These are phyloP conservation scores for Lophius americanus DNA, from an alignment of 2,797 vertebrate species.

Conservation along the genomic window DNA sequence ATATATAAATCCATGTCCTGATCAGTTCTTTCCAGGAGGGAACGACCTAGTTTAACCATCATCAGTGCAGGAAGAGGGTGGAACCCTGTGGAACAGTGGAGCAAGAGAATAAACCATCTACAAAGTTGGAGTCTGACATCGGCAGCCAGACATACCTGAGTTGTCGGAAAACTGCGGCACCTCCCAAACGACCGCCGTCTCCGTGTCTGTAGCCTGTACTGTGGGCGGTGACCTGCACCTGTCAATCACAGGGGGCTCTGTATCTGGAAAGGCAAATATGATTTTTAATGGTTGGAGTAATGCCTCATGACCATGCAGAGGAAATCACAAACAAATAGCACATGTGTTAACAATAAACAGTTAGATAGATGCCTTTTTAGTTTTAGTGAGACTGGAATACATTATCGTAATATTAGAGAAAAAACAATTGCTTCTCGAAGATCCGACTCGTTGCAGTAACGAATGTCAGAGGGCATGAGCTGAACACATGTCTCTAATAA, in stretches of 20 bases:
- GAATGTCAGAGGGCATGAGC: constrained; percentile 60
- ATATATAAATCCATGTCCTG: constrained; percentile 22
- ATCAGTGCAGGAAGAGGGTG: constrained; percentile 49
- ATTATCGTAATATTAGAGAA: background rate
- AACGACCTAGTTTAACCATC: constrained; percentile 68
- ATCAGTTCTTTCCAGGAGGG: constrained; percentile 68
- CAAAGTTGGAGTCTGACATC: constrained; percentile 37
- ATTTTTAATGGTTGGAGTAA: background rate
- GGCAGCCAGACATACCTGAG: constrained; percentile 85
- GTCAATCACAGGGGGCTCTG: constrained; percentile 93
- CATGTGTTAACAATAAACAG: constrained; percentile 3
- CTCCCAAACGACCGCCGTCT: constrained; percentile 86
- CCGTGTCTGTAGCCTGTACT: constrained; percentile 81
- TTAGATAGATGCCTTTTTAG: background rate
- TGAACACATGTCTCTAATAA: constrained; percentile 76
- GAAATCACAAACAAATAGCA: constrained; percentile 10
- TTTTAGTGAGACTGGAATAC: background rate
- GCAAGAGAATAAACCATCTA: constrained; percentile 55
- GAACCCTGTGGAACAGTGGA: constrained; percentile 50
- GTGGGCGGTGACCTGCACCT: constrained; percentile 92
- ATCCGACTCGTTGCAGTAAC: constrained; percentile 26
- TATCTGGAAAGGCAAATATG: constrained; percentile 78
- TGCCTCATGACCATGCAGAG: background rate
- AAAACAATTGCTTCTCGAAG: background rate
- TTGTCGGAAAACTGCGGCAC: constrained; percentile 98